Percentiles rank a stretch among this genome's conserved stretches.
Conservation (phyloP, 2,113 vertebrate species). For the Ciconia boyciana region DNA sequence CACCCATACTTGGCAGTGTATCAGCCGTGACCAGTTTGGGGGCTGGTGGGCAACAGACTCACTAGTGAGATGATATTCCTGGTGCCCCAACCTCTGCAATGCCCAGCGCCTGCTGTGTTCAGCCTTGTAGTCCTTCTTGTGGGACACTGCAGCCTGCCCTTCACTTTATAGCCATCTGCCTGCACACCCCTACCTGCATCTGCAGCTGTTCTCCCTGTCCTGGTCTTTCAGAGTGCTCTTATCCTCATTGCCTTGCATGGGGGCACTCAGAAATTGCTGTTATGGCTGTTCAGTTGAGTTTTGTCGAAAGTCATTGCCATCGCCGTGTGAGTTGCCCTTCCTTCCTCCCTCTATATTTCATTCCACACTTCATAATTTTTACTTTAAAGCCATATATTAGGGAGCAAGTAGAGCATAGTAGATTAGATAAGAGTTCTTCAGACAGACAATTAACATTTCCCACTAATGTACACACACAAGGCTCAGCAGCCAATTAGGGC, state of each 20-base stretch:
- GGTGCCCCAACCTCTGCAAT: neutral
- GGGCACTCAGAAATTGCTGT: neutral
- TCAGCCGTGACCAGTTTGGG: neutral
- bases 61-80: neutral
- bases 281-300: neutral
- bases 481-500: neutral
- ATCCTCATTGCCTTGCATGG: neutral
- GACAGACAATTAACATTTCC: neutral
- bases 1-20: no score
- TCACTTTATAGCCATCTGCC: neutral
- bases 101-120: neutral
- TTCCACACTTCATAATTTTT: neutral
- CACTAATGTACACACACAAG: neutral
- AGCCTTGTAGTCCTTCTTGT: neutral
- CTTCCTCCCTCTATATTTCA: neutral
- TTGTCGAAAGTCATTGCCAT: neutral
- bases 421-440: neutral
- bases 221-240: neutral
- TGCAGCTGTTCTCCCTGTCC: neutral
- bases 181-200: neutral
- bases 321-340: neutral
- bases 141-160: neutral
- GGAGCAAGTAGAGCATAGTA: neutral
- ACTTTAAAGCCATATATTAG: neutral
- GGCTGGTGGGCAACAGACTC: neutral